phyloP scores from a whole-genome alignment of 2,797 vertebrate genomes.

The Leuciscus waleckii region DNA sequence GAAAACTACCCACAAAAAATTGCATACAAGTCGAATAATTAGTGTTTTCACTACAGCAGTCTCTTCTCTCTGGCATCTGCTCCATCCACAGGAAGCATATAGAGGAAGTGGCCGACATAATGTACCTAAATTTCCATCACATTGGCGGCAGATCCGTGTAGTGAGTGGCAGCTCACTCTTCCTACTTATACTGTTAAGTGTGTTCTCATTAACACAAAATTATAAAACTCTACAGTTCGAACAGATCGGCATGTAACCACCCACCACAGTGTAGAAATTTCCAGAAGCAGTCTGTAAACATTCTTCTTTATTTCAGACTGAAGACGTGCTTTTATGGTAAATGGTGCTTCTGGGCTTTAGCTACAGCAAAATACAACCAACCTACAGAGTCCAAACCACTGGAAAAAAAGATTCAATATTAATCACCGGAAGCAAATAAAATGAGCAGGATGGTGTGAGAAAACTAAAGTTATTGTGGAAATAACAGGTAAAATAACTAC shows the following conservation, averaged over 20 bases:
- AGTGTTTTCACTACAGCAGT: constrained; percentile 51
- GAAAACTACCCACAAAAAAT: constrained; percentile 39
- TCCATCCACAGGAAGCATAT: constrained; percentile 5
- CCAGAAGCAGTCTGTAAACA: constrained; percentile 59
- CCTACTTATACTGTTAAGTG: constrained; percentile 14
- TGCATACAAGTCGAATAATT: constrained; percentile 34
- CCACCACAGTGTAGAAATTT: constrained; percentile 21
- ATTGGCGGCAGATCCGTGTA: constrained; percentile 44
- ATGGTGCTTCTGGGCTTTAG: constrained; percentile 23
- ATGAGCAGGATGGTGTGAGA: constrained; percentile 1
- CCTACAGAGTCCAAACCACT: constrained; percentile 8
- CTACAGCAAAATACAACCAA: constrained; percentile 27
- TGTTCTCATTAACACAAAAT: constrained; percentile 31
- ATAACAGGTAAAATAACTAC: background rate
- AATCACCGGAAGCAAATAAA: background rate
- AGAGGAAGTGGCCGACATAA: constrained; percentile 54
- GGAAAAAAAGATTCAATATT: constrained; percentile 19
- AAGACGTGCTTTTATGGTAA: constrained; percentile 19
- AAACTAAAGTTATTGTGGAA: too few species aligned
- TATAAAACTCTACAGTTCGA: constrained; percentile 34
- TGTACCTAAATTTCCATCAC: constrained; percentile 54
- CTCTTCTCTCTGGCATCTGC: constrained; percentile 21
- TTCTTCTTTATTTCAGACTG: constrained; percentile 13
- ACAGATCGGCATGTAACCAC: constrained; percentile 35
- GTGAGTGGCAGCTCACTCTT: constrained; percentile 35